A percentile compares a stretch with the other conserved stretches of the same genome.
Evolutionary conservation across 2,113 vertebrate genomes (phyloP).

Genomic region (Carettochelys insculpta): DNA sequence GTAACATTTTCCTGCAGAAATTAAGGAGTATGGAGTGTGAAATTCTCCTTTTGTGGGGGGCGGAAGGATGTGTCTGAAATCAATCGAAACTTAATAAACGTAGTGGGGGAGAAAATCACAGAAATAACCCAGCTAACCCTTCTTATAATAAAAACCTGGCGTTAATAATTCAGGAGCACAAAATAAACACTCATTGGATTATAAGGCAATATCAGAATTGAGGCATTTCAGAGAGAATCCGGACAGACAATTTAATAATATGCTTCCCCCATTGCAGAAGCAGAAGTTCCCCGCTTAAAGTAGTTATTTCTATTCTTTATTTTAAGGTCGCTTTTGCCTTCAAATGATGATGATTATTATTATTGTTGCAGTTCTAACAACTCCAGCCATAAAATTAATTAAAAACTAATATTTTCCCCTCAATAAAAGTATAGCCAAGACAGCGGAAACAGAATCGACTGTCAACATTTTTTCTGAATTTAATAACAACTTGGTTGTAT

Average conservation of each 20-base stretch:
- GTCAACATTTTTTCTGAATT: slow-evolving; percentile 34
- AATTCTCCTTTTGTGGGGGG: slow-evolving; percentile 70
- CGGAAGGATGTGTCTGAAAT: slow-evolving; percentile 75
- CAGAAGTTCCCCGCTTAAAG: slow-evolving; percentile 72
- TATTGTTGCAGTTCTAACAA: slow-evolving; percentile 50
- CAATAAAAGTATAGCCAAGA: not conserved
- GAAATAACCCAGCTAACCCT: slow-evolving; percentile 75
- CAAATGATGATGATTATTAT: not conserved
- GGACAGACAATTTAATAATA: slow-evolving; percentile 78
- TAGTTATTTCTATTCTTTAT: slow-evolving; percentile 67
- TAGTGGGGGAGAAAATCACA: slow-evolving; percentile 36
- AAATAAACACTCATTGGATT: slow-evolving; percentile 75
- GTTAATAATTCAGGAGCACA: slow-evolving; percentile 77
- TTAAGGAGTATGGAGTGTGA: slow-evolving; percentile 53
- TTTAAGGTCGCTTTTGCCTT: slow-evolving; percentile 42
- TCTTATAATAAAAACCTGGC: slow-evolving; percentile 74
- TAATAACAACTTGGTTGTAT: slow-evolving; percentile 46
- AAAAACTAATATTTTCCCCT: slow-evolving; percentile 73
- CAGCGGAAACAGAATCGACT: slow-evolving; percentile 18
- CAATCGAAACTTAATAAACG: slow-evolving; percentile 79
- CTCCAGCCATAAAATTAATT: slow-evolving; percentile 68
- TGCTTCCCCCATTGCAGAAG: slow-evolving; percentile 71
- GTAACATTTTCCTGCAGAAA: slow-evolving; percentile 69
- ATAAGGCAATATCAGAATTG: slow-evolving; percentile 77
- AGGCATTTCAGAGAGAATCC: slow-evolving; percentile 64